Evolutionary conservation across 2,888 invertebrate genomes (phyloP).

Genomic region (Nipponacmea schrenckii): DNA sequence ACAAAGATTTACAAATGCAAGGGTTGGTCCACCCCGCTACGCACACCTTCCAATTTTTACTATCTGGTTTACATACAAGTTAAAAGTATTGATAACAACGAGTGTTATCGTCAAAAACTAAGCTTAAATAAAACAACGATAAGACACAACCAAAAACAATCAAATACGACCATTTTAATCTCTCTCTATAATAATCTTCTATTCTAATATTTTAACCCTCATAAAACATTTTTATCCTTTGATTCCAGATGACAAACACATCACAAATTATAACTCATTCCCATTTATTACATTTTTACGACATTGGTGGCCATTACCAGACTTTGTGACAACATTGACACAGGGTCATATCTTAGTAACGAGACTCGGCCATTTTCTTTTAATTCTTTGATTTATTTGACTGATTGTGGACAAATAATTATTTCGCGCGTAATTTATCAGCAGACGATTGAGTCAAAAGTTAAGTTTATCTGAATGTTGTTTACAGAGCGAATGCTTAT

Average conservation of each 20-base stretch:
- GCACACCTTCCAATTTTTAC: too few species aligned
- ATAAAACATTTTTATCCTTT: neutral
- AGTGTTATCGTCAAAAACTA: too few species aligned
- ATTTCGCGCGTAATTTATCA: neutral
- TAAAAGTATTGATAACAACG: too few species aligned
- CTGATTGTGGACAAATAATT: neutral
- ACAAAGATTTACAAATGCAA: too few species aligned
- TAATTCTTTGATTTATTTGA: constrained; percentile 4
- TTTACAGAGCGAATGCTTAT: neutral
- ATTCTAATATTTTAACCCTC: too few species aligned
- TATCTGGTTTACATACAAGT: too few species aligned
- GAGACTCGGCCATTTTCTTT: neutral
- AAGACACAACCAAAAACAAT: too few species aligned
- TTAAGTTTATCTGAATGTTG: constrained; percentile 1
- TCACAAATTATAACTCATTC: too few species aligned
- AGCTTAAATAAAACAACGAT: too few species aligned
- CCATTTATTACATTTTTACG: neutral
- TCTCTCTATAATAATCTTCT: too few species aligned
- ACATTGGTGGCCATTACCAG: neutral
- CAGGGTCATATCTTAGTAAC: constrained; percentile 4
- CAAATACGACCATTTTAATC: too few species aligned
- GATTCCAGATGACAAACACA: neutral
- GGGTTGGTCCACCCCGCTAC: too few species aligned
- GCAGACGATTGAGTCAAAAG: neutral
- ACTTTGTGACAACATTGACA: constrained; percentile 1